Conservation (phyloP, 2,888 invertebrate genomes). For the Leptinotarsa haldemani region DNA sequence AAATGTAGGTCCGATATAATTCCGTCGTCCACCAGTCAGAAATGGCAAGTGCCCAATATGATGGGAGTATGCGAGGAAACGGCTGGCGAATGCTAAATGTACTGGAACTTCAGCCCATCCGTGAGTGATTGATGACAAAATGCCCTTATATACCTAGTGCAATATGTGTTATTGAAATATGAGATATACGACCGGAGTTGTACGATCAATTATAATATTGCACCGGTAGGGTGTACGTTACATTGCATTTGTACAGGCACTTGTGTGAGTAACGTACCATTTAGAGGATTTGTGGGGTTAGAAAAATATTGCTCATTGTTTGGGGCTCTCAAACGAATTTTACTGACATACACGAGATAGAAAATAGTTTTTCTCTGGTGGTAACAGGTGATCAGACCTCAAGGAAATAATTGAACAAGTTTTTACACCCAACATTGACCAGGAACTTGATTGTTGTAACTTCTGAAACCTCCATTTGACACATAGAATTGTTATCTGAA, state of each 20-base stretch:
- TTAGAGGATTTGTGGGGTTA: neutral
- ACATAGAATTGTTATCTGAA: no score
- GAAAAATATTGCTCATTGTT: neutral
- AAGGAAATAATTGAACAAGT: no score
- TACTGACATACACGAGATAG: no score
- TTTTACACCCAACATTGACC: no score
- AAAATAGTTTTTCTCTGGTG: no score
- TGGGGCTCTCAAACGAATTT: neutral
- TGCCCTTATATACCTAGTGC: constrained; percentile 64
- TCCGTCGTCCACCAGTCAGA: constrained; percentile 26
- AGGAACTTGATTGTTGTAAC: no score
- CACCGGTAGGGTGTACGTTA: constrained; percentile 35
- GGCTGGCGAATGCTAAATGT: constrained; percentile 65
- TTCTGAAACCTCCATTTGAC: no score
- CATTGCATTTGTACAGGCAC: constrained; percentile 36
- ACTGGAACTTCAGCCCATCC: constrained; percentile 66
- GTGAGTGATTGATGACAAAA: constrained; percentile 67
- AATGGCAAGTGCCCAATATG: constrained; percentile 58
- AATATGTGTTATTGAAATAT: constrained; percentile 66
- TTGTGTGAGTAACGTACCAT: constrained; percentile 41
- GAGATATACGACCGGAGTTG: constrained; percentile 59
- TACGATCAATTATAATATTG: constrained; percentile 60
- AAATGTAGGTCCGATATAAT: constrained; percentile 23
- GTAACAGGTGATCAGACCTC: no score
- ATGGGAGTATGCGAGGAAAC: constrained; percentile 58